Base-by-base conservation (phyloP, 2,113 vertebrate species). In the Melospiza georgiana region DNA sequence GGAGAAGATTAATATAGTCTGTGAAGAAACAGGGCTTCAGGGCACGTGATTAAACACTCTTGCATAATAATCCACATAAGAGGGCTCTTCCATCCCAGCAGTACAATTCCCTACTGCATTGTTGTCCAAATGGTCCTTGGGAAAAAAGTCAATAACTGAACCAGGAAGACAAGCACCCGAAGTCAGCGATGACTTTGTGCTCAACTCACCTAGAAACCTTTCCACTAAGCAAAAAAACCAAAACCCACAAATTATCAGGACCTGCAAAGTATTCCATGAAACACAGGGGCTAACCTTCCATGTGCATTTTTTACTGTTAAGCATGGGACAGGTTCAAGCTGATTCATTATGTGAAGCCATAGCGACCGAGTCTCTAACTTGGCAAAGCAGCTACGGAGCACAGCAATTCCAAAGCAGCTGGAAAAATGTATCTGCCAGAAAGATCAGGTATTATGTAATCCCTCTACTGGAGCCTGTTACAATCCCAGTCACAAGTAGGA, bases 1-100 rank as follows among this genome's bases (percentile, higher is more conserved):
- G 51, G 80, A 94, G 37, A 59, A 94, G 88, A 95, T 86, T 93
- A 95, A 93, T 86, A 66, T 23, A 81, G 79, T 84, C 93, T 78
- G 87, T 71, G 69, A 91, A 92, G 90, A 96, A 95, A 92, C 59
- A 57, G 51, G 65, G 90, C 90, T 86, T 72, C 91, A 63, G 92
- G 94, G 85, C 76, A 93, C 54, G 35, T 1, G 33, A 95, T 92
- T 95, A 94, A 94, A 89, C 52, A 66, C 58, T 82, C 86, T 90
- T 93, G 69, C 89, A 71, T 92, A 94, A 89, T 44, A 92, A 96
- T 78, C 85, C 69, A 89, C 69, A 49, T 27, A 90, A 89, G 83
- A 96, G 84, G 65, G 41, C 66, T 90, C 76, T 78, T 88, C 88
- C 90, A 16, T 35, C 75, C 84, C 82, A 86, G 84, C 59, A 88